Conservation (phyloP, 2,113 vertebrate genomes). For the Ciconia boyciana region DNA sequence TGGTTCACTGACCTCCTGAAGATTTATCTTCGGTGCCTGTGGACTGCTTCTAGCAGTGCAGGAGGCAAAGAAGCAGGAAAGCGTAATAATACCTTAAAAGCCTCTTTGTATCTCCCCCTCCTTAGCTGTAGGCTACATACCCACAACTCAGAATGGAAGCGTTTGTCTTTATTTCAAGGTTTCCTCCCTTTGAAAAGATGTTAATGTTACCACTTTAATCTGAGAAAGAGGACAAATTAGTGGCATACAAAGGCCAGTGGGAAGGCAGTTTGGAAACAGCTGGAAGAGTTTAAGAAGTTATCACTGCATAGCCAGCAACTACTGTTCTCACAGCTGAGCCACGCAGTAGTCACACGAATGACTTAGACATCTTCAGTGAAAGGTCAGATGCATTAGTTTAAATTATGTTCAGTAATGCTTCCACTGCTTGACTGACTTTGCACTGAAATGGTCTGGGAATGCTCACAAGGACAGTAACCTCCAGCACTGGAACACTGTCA, state of each 20-base stretch:
- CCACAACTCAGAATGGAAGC: not conserved
- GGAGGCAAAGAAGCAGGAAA: not conserved
- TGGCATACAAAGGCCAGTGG: not conserved
- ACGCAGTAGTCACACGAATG: not conserved
- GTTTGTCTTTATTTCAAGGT: not conserved
- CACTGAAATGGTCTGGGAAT: not conserved
- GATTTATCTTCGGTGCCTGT: not conserved
- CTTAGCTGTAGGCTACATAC: not conserved
- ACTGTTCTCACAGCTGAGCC: not conserved
- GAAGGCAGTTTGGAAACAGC: not conserved
- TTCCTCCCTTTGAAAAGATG: not conserved
- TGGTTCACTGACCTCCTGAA: not conserved
- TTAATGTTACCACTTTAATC: not conserved
- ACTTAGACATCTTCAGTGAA: not conserved
- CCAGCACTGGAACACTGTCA: not conserved
- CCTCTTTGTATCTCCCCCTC: not conserved
- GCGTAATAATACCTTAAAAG: not conserved
- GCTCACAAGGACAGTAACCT: not conserved
- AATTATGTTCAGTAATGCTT: not conserved
- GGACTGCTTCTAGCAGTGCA: not conserved
- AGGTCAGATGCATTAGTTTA: conserved; percentile 4
- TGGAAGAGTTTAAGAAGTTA: not conserved
- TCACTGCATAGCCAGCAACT: not conserved
- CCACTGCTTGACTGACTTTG: not conserved
- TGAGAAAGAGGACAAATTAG: not conserved